Evolutionary conservation across 2,888 invertebrate species (phyloP), one percentile per base, ranked within the genome.

Genomic region (Mythimna vitellina): DNA sequence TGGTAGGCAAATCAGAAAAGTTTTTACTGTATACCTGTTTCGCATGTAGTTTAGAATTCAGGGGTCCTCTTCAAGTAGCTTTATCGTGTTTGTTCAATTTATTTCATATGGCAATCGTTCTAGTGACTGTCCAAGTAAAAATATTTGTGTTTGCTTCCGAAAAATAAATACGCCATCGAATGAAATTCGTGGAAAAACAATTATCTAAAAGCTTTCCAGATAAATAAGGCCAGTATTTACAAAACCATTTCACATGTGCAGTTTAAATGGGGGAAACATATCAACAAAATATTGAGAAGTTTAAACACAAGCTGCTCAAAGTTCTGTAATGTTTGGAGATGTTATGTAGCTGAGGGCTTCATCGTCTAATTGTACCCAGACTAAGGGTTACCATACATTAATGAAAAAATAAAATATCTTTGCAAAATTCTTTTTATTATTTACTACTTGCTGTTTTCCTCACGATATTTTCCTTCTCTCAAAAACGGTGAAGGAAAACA

Each of bases 1-100:
- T 49, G 46, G 51, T 53, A 32, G 29, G 66, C 32, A 78, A 78
- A 70, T 74, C 84, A 81, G 64, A 65, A 81, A 78, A 76, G 35
- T 81, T 83, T 74, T 35, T 38, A 22, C 42, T 51, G 22, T 12
- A 10, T 38, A 10, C 49, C 64, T 53, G 49, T 68, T 66, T 65
- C 49, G 10, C n/a, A 42, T 35, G 54, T 83, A 67, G 62, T 83
- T 83, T 76, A 56, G 38, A 69, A 85, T 85, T 81, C 81, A 58
- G 42, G 61, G 69, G 70, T 66, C 58, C 35, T 42, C 12, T 32
- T 51, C 17, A 68, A 75, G 65, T 60, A 64, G 57, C 72, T 76
- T 38, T 54, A 35, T 53, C 29, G 51, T 57, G 29, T 70, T 81
- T 70, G 53, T 65, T 51, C 17, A 38, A 54, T 80, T 49, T 35